phyloP scores from a whole-genome alignment of 2,797 vertebrate species.

The Luscinia luscinia region DNA sequence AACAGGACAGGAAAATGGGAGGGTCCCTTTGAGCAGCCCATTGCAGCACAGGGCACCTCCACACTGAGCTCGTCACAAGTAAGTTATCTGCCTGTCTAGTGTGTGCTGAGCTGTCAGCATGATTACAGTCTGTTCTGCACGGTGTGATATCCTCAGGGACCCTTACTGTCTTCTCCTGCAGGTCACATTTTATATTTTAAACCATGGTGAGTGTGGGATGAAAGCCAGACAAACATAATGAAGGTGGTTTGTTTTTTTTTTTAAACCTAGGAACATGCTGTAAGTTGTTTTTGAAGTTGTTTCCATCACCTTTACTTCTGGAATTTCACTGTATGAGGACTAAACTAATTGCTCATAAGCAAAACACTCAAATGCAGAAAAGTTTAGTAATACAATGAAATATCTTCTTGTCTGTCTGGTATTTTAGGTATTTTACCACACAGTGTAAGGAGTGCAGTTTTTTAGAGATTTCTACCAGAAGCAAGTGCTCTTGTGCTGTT shows the following conservation, averaged over 20 bases:
- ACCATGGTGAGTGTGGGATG: not conserved
- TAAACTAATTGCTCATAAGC: not conserved
- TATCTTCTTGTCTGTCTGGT: not conserved
- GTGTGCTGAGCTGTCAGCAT: not conserved
- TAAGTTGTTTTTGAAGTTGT: not conserved
- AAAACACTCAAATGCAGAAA: not conserved
- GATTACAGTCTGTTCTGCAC: not conserved
- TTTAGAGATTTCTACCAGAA: not conserved
- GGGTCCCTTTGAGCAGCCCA: accelerated
- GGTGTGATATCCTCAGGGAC: not conserved
- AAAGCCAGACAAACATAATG: not conserved
- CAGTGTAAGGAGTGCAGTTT: not conserved
- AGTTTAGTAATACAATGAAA: not conserved
- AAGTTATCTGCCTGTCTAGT: not conserved
- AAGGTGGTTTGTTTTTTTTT: not conserved
- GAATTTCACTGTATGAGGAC: not conserved
- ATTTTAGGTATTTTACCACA: not conserved
- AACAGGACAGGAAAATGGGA: not conserved
- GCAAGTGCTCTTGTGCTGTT: not conserved
- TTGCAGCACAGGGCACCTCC: not conserved
- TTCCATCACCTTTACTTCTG: not conserved
- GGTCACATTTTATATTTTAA: not conserved
- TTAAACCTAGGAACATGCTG: not conserved
- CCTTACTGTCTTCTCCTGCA: not conserved
- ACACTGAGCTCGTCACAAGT: not conserved